Percentiles rank a stretch among this genome's conserved stretches.
These are phyloP conservation scores for Phymorhynchus buccinoides DNA, from an alignment of 1,140 invertebrate genomes.

Conservation along the genomic window DNA sequence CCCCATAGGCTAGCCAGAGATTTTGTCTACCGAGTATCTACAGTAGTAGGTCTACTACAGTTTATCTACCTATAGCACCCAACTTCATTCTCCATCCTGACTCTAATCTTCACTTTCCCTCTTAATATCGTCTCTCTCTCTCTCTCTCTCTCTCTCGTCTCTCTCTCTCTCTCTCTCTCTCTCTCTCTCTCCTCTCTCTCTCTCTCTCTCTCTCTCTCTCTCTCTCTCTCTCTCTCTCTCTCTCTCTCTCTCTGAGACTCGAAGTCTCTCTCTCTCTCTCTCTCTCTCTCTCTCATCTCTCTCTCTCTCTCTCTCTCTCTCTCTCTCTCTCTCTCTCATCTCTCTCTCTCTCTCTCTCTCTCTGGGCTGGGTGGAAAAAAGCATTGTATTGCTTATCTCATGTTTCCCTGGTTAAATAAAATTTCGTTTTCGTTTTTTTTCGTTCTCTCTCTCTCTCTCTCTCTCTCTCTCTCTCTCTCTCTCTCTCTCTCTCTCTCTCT, in stretches of 20 bases:
- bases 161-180: slow-evolving; percentile 14
- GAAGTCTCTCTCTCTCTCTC: background rate
- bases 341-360: background rate
- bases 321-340: background rate
- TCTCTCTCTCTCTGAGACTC: background rate
- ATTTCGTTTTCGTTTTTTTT: too few relatives aligned
- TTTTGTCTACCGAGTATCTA: too few relatives aligned
- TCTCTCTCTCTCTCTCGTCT: slow-evolving; percentile 5
- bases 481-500: background rate
- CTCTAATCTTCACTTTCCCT: background rate
- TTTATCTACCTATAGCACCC: background rate
- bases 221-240: background rate
- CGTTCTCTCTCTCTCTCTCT: background rate
- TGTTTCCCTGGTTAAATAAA: too few relatives aligned
- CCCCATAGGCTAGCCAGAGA: too few relatives aligned
- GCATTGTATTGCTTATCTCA: too few relatives aligned
- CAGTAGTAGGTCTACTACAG: too few relatives aligned
- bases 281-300: background rate
- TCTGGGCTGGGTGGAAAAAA: too few relatives aligned
- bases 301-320: background rate
- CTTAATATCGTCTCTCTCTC: background rate
- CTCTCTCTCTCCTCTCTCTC: background rate
- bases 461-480: background rate
- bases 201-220: slow-evolving; percentile 17
- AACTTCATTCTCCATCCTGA: background rate